phyloP scores from a whole-genome alignment of 2,113 vertebrate species.

The Illadopsis cleaveri region DNA sequence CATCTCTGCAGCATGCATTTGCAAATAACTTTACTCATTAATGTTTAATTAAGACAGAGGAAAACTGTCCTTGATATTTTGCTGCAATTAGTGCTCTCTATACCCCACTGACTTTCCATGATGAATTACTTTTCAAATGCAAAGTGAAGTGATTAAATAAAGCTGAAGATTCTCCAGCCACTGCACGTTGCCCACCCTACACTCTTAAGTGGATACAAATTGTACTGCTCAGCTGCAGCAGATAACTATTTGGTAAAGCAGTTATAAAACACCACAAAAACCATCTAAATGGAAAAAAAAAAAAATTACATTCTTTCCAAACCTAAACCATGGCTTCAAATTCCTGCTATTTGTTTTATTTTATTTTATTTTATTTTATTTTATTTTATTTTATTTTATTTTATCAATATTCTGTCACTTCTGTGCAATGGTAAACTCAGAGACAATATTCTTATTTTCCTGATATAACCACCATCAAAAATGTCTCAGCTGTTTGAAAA shows the following conservation, averaged over 20 bases:
- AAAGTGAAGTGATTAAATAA: conserved; percentile 85
- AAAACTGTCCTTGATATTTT: conserved; percentile 86
- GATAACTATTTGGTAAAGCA: not conserved
- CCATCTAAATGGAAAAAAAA: not conserved
- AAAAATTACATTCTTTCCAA: not conserved
- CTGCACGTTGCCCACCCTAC: conserved; percentile 49
- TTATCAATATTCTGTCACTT: not conserved
- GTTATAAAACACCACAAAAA: not conserved
- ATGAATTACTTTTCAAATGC: conserved; percentile 87
- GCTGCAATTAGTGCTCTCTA: conserved; percentile 81
- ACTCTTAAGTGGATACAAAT: conserved; percentile 42
- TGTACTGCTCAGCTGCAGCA: not conserved
- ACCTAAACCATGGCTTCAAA: not conserved
- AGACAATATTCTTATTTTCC: not conserved
- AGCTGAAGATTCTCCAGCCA: conserved; percentile 76
- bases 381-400: too few relatives aligned
- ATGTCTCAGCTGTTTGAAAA: not conserved
- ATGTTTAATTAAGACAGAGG: conserved; percentile 85
- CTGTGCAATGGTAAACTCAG: not conserved
- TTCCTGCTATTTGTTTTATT: not conserved
- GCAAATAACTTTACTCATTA: conserved; percentile 85
- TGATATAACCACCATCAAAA: not conserved
- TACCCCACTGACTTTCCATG: conserved; percentile 81
- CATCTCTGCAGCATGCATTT: conserved; percentile 78
- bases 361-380: too few relatives aligned